These are phyloP conservation scores for Paratilapia polleni DNA, from an alignment of 2,113 vertebrate genomes.

Conservation along the genomic window DNA sequence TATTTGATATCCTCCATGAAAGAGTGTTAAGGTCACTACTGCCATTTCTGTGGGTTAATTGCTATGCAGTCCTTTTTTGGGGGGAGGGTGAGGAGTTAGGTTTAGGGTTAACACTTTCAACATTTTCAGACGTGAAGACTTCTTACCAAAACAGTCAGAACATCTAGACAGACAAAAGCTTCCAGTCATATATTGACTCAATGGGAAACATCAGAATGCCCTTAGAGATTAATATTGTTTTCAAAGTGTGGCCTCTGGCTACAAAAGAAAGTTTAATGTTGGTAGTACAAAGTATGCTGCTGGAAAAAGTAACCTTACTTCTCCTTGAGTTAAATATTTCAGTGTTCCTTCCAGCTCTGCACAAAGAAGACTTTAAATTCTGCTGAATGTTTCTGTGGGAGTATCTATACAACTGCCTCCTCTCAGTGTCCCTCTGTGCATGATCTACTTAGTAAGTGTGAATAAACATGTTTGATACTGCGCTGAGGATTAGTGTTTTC, in stretches of 20 bases:
- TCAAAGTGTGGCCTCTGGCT: slow-evolving; percentile 44
- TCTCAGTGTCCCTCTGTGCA: background rate
- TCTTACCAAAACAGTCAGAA: background rate
- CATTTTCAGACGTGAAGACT: background rate
- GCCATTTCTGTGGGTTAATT: slow-evolving; percentile 7
- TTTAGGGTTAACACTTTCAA: background rate
- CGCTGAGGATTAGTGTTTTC: background rate
- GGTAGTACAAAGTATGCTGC: slow-evolving; percentile 30
- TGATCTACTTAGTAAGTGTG: background rate
- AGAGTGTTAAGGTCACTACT: background rate
- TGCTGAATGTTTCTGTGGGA: slow-evolving; percentile 9
- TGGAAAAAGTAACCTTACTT: slow-evolving; percentile 38
- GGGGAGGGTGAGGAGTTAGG: background rate
- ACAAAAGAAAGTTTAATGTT: slow-evolving; percentile 36
- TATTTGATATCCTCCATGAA: background rate
- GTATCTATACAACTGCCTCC: background rate
- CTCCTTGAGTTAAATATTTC: slow-evolving; percentile 52
- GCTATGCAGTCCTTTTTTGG: background rate
- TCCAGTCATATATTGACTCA: background rate
- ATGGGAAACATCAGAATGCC: slow-evolving; percentile 25
- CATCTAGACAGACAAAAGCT: background rate
- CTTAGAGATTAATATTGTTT: slow-evolving; percentile 40
- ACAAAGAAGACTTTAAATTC: background rate
- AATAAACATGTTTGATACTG: background rate
- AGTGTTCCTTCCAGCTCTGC: background rate